phyloP scores from a whole-genome alignment of 1,140 invertebrate genomes.

The Cydia fagiglandana region DNA sequence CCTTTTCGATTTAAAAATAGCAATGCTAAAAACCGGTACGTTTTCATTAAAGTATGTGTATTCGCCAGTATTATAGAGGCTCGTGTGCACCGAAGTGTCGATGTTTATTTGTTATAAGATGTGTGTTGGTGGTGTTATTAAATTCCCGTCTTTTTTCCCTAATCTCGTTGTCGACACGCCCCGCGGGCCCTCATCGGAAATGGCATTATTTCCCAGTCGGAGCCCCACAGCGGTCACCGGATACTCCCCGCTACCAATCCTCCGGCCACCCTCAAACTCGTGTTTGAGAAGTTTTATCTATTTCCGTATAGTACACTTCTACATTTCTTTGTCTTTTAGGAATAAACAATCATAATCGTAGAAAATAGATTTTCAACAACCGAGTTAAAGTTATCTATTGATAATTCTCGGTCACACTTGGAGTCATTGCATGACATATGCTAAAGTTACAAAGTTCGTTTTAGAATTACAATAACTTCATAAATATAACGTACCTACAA shows the following conservation, averaged over 20 bases:
- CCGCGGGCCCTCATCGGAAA: slow-evolving; percentile 73
- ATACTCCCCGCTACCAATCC: slow-evolving; percentile 57
- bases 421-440: too few relatives aligned
- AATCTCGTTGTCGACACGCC: slow-evolving; percentile 69
- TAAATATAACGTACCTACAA: too few relatives aligned
- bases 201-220: slow-evolving; percentile 70
- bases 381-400: not conserved
- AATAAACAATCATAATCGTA: slow-evolving; percentile 35
- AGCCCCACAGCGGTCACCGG: slow-evolving; percentile 66
- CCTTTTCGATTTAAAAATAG: not conserved
- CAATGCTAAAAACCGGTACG: not conserved
- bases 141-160: slow-evolving; percentile 74
- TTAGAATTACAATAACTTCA: too few relatives aligned
- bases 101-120: slow-evolving; percentile 53
- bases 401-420: not conserved
- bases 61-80: not conserved
- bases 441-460: too few relatives aligned
- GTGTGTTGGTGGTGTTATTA: slow-evolving; percentile 69
- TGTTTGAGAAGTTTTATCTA: slow-evolving; percentile 59
- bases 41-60: not conserved
- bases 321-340: slow-evolving; percentile 51
- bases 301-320: slow-evolving; percentile 58
- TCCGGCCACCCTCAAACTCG: slow-evolving; percentile 54
- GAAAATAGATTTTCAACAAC: slow-evolving; percentile 24
- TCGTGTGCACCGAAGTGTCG: slow-evolving; percentile 13